Conservation (phyloP, 2,888 invertebrate species). For the Geotrupes spiniger region DNA sequence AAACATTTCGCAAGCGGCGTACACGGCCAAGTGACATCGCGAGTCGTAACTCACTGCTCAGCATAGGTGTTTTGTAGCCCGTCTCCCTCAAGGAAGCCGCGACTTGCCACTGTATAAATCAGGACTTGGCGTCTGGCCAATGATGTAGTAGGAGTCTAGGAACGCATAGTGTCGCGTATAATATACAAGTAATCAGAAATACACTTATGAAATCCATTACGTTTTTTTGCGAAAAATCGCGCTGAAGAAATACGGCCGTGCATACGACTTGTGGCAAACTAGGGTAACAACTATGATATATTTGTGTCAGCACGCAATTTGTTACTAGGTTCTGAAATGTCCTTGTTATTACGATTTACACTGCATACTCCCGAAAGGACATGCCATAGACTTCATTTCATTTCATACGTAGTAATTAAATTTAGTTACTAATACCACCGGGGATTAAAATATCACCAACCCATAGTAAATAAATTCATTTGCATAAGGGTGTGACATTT, state of each 20-base stretch:
- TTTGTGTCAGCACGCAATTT: constrained; percentile 15
- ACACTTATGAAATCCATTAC: constrained; percentile 1
- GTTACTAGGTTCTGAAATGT: constrained; percentile 7
- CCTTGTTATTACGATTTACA: no score
- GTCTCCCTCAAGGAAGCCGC: constrained; percentile 43
- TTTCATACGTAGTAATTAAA: no score
- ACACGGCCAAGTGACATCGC: constrained; percentile 45
- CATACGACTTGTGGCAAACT: constrained; percentile 2
- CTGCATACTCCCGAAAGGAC: no score
- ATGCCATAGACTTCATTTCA: no score
- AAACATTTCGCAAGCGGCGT: constrained; percentile 46
- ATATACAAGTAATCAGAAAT: constrained; percentile 7
- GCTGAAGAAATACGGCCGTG: constrained; percentile 1
- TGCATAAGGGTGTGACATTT: no score
- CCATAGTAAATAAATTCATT: no score
- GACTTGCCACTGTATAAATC: constrained; percentile 44
- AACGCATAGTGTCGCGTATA: constrained; percentile 8
- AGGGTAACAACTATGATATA: constrained; percentile 12
- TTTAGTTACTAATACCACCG: no score
- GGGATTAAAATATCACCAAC: no score
- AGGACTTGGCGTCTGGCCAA: constrained; percentile 40
- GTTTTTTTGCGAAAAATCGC: not conserved
- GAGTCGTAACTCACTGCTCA: constrained; percentile 42
- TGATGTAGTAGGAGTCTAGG: constrained; percentile 23
- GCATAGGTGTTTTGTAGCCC: constrained; percentile 45